Conservation (phyloP, 2,797 vertebrate species). For the Trachops cirrhosus region DNA sequence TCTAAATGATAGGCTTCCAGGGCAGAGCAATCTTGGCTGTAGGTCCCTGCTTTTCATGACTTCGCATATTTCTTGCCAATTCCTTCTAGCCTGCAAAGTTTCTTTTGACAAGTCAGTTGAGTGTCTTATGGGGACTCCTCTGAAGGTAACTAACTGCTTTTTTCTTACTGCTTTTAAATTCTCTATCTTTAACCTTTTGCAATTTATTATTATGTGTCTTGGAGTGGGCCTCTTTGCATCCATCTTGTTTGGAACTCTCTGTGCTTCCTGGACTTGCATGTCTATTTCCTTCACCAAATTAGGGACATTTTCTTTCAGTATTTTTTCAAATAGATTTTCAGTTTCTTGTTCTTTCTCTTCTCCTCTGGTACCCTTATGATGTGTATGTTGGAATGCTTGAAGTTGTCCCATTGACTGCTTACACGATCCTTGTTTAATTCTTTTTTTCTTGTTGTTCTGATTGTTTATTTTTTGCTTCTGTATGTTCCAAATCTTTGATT, state of each 20-base stretch:
- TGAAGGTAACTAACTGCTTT: too few species aligned
- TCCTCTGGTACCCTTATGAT: background rate
- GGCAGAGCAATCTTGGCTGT: background rate
- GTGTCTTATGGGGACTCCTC: too few species aligned
- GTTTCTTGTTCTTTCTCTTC: background rate
- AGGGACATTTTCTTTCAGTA: background rate
- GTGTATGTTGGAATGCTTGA: background rate
- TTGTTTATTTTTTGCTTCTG: background rate
- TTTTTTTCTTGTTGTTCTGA: background rate
- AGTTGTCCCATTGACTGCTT: background rate
- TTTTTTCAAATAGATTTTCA: background rate
- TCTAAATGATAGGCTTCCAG: background rate
- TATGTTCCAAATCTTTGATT: too few species aligned
- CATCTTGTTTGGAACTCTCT: background rate
- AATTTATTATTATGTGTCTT: background rate
- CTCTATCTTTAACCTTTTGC: background rate
- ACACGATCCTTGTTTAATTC: background rate
- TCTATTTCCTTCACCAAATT: background rate
- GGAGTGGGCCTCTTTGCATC: background rate
- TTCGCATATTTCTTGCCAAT: background rate
- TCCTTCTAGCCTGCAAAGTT: background rate
- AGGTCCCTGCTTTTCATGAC: background rate
- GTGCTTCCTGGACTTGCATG: background rate
- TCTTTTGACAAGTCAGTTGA: background rate
- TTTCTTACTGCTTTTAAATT: background rate